Evolutionary conservation across 2,797 vertebrate genomes (phyloP).

Genomic region (Rhabdophis nuchalis): DNA sequence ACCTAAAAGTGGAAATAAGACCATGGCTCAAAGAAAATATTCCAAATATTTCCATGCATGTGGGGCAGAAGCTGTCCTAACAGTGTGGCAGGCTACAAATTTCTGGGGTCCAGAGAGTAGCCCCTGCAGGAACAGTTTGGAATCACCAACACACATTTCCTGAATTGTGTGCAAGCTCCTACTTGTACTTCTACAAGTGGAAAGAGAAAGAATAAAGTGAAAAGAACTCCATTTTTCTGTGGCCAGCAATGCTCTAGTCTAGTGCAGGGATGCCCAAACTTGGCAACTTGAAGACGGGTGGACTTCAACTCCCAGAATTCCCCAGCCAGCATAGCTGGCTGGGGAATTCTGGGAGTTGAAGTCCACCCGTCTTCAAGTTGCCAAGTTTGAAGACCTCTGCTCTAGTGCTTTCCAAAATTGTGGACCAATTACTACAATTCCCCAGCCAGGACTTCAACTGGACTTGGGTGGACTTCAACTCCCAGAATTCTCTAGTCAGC

Average conservation of each 20-base stretch:
- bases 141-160: background rate
- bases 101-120: background rate
- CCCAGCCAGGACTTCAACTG: too few species aligned
- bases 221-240: background rate
- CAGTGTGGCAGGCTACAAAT: background rate
- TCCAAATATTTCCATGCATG: background rate
- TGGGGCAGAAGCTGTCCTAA: background rate
- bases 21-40: background rate
- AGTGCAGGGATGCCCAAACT: background rate
- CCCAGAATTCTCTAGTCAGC: too few species aligned
- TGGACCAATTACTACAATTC: too few species aligned
- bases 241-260: background rate
- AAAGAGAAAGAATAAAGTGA: background rate
- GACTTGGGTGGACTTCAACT: too few species aligned
- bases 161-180: background rate
- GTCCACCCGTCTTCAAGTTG: too few species aligned
- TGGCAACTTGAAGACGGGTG: background rate
- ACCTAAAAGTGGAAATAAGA: conserved; percentile 68
- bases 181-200: background rate
- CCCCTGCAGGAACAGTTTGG: background rate
- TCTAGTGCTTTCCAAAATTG: too few species aligned
- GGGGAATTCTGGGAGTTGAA: too few species aligned
- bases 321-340: background rate
- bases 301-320: background rate
- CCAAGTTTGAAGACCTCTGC: too few species aligned